A percentile compares a stretch with the other conserved stretches of the same genome.
phyloP scores from a whole-genome alignment of 1,140 invertebrate species.

The Phymorhynchus buccinoides region DNA sequence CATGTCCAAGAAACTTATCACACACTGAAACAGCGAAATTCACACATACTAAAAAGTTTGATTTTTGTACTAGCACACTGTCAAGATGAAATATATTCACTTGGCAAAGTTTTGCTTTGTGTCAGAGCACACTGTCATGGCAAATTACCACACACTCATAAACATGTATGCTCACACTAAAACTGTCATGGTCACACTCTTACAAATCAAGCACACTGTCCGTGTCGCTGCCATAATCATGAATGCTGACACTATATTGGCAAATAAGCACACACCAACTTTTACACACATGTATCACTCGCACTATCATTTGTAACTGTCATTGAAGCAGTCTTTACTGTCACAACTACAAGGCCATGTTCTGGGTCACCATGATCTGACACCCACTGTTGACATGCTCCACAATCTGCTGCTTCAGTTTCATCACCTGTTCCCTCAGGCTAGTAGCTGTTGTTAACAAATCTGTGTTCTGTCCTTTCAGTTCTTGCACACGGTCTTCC shows the following conservation, averaged over 20 bases:
- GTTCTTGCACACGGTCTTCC: slow-evolving; percentile 88
- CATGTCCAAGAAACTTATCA: too few relatives aligned
- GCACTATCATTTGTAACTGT: too few relatives aligned
- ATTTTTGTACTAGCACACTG: too few relatives aligned
- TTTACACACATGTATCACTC: neutral
- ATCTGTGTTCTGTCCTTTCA: slow-evolving; percentile 93
- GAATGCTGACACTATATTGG: neutral
- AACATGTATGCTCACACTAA: too few relatives aligned
- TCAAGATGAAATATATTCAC: too few relatives aligned
- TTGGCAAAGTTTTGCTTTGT: too few relatives aligned
- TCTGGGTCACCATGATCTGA: slow-evolving; percentile 77
- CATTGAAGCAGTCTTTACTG: too few relatives aligned
- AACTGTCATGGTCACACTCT: neutral
- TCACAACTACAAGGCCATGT: slow-evolving; percentile 53
- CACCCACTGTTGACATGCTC: slow-evolving; percentile 94
- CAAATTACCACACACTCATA: too few relatives aligned
- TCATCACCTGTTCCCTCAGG: slow-evolving; percentile 92
- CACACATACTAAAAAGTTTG: too few relatives aligned
- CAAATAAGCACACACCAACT: neutral
- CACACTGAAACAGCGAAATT: too few relatives aligned
- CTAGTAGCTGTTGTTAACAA: slow-evolving; percentile 86
- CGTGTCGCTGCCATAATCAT: neutral
- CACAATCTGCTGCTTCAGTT: slow-evolving; percentile 94
- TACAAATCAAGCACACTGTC: neutral
- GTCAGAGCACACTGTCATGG: too few relatives aligned